Base-by-base conservation (phyloP, 2,888 invertebrate genomes). In the Lepetodrilus schrolli region DNA sequence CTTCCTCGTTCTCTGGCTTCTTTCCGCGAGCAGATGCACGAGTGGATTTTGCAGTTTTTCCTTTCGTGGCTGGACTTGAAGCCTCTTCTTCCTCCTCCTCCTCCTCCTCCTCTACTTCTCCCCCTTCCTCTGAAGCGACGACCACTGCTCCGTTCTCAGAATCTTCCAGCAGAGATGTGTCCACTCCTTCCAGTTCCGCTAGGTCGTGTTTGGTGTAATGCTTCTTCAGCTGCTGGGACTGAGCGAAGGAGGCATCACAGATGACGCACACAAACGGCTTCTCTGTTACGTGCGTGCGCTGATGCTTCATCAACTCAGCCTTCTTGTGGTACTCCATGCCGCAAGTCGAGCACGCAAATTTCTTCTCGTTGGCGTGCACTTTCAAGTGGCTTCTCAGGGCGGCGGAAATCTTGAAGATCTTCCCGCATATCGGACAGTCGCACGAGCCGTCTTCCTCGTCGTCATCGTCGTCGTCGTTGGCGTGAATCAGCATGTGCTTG, bases 251-350 rank as follows among this genome's bases (percentile, higher is more conserved):
- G 30, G 17, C 34, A 17, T 58, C 58, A 58, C 58, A 58, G 5
- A 58, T 58, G 7, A 58, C 58, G 34, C 58, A 58, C 30, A 58
- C 58, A 58, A 58, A 58, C 34, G 58, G 58, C 5, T 58, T 58
- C 58, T 58, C 58, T 30, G 26, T 34, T 17, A 34, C 17, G 34
- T 58, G 58, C 2, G 30, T 30, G 17, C 58, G 58, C 34, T 58
- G 30, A 58, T 58, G 58, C 17, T 34, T 26, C 5, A 58, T 34
- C 34, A 58, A 58, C 13, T 58, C 58, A 13, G 58, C 58, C 58
- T 58, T 58, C 58, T 58, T 58, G 26, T 8, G n/a, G 34, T 30
- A 58, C 34, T 58, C 58, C 30, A 2, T 58, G 13, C 34, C 5
- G 34, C 58, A 58, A 17, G 34, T n/a, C 8, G n/a, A n/a, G 21